Conservation (phyloP, 2,888 invertebrate species). For the Crepidodera aurea region DNA sequence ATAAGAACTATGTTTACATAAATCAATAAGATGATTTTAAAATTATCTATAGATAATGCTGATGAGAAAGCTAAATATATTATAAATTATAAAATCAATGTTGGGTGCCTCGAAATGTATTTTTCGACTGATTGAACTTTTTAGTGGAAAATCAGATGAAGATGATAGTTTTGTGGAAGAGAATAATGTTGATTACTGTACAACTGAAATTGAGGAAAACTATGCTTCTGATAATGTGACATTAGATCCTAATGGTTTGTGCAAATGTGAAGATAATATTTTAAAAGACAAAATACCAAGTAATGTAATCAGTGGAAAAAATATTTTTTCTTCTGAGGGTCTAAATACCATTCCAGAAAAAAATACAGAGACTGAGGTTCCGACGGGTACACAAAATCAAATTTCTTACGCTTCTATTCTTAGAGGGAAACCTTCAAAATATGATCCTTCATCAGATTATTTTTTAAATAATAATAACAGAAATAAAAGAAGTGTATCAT, state of each 20-base stretch:
- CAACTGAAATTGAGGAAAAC: conserved; percentile 17
- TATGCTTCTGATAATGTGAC: conserved; percentile 16
- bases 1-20: conserved; percentile 4
- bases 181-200: conserved; percentile 23
- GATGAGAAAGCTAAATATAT: no score
- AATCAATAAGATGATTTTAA: background rate
- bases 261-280: conserved; percentile 5
- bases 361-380: conserved; percentile 32
- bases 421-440: conserved; percentile 43
- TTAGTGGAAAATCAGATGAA: conserved; percentile 35
- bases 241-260: conserved; percentile 1
- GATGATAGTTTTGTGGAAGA: conserved; percentile 35
- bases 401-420: conserved; percentile 45
- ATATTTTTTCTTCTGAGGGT: conserved; percentile 16
- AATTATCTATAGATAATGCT: conserved; percentile 6
- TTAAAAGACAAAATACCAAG: conserved; percentile 4
- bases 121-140: background rate
- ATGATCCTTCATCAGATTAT: conserved; percentile 32
- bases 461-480: conserved; percentile 21
- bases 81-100: no score
- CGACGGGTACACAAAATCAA: conserved; percentile 36
- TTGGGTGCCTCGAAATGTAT: no score
- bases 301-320: conserved; percentile 6
- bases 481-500: conserved; percentile 46
- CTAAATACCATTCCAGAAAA: conserved; percentile 35